These are phyloP conservation scores for Pelobates fuscus DNA, from an alignment of 2,113 vertebrate genomes.

Conservation along the genomic window DNA sequence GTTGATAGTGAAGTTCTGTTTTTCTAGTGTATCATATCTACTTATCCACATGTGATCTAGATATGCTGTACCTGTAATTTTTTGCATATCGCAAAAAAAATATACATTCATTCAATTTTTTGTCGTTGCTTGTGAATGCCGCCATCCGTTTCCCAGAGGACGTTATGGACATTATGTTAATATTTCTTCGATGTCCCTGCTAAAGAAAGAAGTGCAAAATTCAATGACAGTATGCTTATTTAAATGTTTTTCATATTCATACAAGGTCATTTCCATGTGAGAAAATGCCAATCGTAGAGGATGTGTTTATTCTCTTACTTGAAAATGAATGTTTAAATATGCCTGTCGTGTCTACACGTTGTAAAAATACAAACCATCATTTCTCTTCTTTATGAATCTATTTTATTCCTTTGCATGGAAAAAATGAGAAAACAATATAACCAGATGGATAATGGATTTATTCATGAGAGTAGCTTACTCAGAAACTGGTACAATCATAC, in stretches of 20 bases:
- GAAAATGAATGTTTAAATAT: slow-evolving; percentile 47
- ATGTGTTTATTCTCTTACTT: slow-evolving; percentile 34
- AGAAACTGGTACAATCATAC: slow-evolving; percentile 44
- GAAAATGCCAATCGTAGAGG: slow-evolving; percentile 18
- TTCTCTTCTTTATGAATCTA: slow-evolving; percentile 47
- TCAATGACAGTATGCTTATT: slow-evolving; percentile 3
- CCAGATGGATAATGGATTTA: slow-evolving; percentile 51
- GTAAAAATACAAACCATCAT: slow-evolving; percentile 43
- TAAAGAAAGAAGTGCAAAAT: slow-evolving; percentile 7
- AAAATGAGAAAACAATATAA: slow-evolving; percentile 44
- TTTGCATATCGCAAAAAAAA: neutral
- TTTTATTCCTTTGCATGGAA: slow-evolving; percentile 31
- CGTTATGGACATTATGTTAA: neutral
- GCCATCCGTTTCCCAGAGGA: neutral
- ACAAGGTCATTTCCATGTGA: slow-evolving; percentile 35
- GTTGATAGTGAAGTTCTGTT: neutral
- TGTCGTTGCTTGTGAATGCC: neutral
- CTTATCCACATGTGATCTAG: neutral
- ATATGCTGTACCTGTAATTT: neutral
- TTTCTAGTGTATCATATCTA: neutral
- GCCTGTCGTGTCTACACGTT: slow-evolving; percentile 38
- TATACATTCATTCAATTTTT: slow-evolving; percentile 4
- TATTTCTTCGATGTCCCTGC: neutral
- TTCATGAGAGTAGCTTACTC: slow-evolving; percentile 44
- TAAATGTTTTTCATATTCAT: slow-evolving; percentile 11